Conservation (phyloP, 2,113 vertebrate genomes). For the Oceanodroma tethys region DNA sequence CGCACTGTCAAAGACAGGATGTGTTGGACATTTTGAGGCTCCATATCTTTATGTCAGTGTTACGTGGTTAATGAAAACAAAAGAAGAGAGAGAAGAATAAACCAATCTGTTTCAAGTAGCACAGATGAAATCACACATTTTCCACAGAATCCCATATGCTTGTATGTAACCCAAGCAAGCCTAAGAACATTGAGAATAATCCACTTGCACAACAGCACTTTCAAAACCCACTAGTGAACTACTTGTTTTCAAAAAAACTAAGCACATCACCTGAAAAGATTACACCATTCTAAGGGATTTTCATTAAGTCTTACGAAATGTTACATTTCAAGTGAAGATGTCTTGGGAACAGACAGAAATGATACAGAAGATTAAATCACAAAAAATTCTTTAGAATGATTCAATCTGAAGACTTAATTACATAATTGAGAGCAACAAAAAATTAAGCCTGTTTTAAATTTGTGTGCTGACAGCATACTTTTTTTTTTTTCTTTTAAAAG, state of each 20-base stretch:
- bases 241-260: background rate
- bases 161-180: background rate
- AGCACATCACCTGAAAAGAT: background rate
- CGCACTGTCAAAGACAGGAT: conserved; percentile 35
- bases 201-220: background rate
- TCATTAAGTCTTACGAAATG: background rate
- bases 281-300: background rate
- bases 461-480: background rate
- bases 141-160: background rate
- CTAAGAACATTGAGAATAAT: background rate
- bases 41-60: conserved; percentile 48
- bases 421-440: background rate
- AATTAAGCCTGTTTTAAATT: background rate
- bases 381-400: background rate
- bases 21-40: conserved; percentile 48
- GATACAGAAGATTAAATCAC: background rate
- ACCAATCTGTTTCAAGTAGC: conserved; percentile 18
- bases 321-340: background rate
- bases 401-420: background rate
- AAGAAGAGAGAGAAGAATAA: background rate
- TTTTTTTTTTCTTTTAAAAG: background rate
- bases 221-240: background rate
- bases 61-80: background rate
- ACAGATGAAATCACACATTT: background rate
- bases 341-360: background rate